A percentile compares a stretch with the other conserved stretches of the same genome.
phyloP scores from a whole-genome alignment of 1,140 invertebrate species.

The Heliothis subflexa region DNA sequence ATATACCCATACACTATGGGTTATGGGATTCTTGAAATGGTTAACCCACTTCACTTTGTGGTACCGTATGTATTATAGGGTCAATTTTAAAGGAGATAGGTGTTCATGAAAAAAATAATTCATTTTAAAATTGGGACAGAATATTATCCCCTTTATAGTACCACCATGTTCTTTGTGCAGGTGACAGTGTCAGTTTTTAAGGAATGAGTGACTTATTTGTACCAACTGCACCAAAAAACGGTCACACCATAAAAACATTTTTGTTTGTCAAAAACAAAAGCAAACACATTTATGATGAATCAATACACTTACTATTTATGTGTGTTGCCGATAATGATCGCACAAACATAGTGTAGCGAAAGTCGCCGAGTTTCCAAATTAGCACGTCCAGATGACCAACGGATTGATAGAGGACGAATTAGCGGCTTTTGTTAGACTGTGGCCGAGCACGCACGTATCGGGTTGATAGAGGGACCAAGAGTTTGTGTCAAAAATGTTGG shows the following conservation, averaged over 20 bases:
- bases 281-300: constrained; percentile 36
- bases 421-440: constrained; percentile 66
- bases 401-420: constrained; percentile 77
- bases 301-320: constrained; percentile 42
- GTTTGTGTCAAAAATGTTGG: not conserved
- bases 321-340: constrained; percentile 49
- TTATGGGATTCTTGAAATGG: not conserved
- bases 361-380: constrained; percentile 78
- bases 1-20: not conserved
- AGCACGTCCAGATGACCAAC: constrained; percentile 64
- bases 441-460: constrained; percentile 28
- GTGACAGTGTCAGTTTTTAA: too few relatives aligned
- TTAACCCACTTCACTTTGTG: not conserved
- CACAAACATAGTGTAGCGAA: constrained; percentile 52
- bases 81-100: not conserved
- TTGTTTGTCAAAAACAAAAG: constrained; percentile 23
- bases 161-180: too few relatives aligned
- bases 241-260: not conserved
- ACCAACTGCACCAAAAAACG: not conserved
- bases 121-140: not conserved
- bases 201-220: too few relatives aligned
- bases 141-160: not conserved
- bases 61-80: not conserved
- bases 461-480: constrained; percentile 12
- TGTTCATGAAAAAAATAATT: too few relatives aligned